Percentiles rank a stretch among this genome's conserved stretches.
These are phyloP conservation scores for Furcula furcula DNA, from an alignment of 2,888 invertebrate genomes.

Conservation along the genomic window DNA sequence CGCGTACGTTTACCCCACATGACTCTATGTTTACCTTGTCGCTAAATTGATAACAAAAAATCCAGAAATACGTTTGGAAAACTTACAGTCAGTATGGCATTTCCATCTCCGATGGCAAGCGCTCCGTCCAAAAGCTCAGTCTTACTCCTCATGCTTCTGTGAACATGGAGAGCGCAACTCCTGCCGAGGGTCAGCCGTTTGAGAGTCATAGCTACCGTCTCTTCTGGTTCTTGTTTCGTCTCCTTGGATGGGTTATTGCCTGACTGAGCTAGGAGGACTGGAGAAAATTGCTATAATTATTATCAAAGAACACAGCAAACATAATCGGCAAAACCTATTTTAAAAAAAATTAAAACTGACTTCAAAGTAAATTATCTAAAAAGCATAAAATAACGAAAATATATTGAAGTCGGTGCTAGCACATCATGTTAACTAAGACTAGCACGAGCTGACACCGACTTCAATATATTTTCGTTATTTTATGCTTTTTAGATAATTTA, in stretches of 20 bases:
- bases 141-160: conserved; percentile 85
- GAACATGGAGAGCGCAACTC: conserved; percentile 69
- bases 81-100: conserved; percentile 86
- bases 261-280: conserved; percentile 80
- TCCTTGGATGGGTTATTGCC: conserved; percentile 70
- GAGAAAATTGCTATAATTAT: background rate
- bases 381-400: no score
- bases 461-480: no score
- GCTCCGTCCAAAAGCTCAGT: conserved; percentile 87
- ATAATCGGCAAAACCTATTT: background rate
- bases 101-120: conserved; percentile 87
- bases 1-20: no score
- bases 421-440: no score
- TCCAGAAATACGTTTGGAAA: no score
- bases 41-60: no score
- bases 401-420: no score
- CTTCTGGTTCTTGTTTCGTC: conserved; percentile 34
- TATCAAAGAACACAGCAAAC: background rate
- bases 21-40: no score
- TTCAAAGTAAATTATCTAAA: no score
- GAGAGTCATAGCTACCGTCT: conserved; percentile 61
- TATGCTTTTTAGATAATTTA: no score
- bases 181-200: conserved; percentile 76
- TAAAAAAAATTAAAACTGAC: no score
- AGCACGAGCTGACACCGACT: no score